Percentiles rank a stretch among this genome's conserved stretches.
Evolutionary conservation across 2,888 invertebrate species (phyloP).

Genomic region (Digitonthophagus gazella): DNA sequence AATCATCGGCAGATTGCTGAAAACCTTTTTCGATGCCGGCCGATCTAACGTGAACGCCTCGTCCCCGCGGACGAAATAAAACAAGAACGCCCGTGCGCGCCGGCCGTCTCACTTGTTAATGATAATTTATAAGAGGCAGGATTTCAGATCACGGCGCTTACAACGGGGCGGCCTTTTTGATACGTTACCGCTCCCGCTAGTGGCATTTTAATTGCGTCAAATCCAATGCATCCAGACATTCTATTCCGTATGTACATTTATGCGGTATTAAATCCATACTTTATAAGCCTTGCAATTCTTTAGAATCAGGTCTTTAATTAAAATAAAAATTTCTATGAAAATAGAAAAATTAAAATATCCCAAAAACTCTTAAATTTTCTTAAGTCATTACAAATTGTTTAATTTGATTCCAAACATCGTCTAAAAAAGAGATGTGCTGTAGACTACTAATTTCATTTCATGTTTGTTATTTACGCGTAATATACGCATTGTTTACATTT

Average conservation of each 20-base stretch:
- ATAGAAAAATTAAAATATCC: no score
- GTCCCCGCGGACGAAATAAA: slow-evolving; percentile 13
- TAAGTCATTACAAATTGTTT: no score
- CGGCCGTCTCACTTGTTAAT: slow-evolving; percentile 33
- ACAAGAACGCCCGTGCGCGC: slow-evolving; percentile 15
- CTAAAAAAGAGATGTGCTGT: no score
- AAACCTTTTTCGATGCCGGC: slow-evolving; percentile 27
- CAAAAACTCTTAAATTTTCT: no score
- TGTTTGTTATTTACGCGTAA: no score
- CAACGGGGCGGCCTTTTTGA: slow-evolving; percentile 32
- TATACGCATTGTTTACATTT: no score
- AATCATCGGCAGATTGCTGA: slow-evolving; percentile 32
- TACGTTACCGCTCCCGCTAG: slow-evolving; percentile 19
- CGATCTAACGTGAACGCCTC: slow-evolving; percentile 30
- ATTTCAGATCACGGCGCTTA: slow-evolving; percentile 29
- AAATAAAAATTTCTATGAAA: no score
- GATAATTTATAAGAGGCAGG: slow-evolving; percentile 33
- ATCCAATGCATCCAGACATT: slow-evolving; percentile 8
- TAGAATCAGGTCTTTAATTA: no score
- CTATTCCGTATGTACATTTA: not conserved
- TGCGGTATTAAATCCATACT: no score
- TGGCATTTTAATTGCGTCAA: slow-evolving; percentile 28
- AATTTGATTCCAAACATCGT: no score
- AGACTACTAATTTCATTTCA: no score
- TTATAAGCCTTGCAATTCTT: no score